Conservation (phyloP, 2,888 invertebrate species). For the Meandrusa payeni region DNA sequence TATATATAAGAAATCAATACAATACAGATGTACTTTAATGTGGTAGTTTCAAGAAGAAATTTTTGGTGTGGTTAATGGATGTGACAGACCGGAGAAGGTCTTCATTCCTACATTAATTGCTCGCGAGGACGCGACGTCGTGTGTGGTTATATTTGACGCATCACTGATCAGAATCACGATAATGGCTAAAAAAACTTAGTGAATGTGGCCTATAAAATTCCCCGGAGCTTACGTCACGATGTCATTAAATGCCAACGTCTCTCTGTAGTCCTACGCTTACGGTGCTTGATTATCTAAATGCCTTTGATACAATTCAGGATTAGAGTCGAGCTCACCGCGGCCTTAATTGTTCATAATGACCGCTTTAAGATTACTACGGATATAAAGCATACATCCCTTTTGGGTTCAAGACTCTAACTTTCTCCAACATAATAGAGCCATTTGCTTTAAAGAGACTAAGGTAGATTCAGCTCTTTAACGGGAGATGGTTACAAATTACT, state of each 20-base stretch:
- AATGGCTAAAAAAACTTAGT: conserved; percentile 58
- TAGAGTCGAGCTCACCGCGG: conserved; percentile 41
- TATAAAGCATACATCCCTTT: conserved; percentile 15
- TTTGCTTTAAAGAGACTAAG: neutral
- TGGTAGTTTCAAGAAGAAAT: conserved; percentile 2
- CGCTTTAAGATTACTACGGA: conserved; percentile 24
- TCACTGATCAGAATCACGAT: conserved; percentile 68
- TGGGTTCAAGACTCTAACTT: conserved; percentile 7
- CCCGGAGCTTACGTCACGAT: conserved; percentile 60
- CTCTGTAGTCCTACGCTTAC: conserved; percentile 42
- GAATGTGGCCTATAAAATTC: conserved; percentile 64
- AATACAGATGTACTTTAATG: no score
- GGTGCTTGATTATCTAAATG: conserved; percentile 67
- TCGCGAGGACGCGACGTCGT: conserved; percentile 61
- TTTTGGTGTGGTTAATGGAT: conserved; percentile 1
- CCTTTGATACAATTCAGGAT: conserved; percentile 56
- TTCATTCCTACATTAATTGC: conserved; percentile 55
- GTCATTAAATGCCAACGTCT: conserved; percentile 51
- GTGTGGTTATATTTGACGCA: conserved; percentile 67
- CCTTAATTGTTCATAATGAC: conserved; percentile 59
- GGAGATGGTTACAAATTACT: no score
- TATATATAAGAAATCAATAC: no score
- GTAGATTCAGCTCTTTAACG: no score
- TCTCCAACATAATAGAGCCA: neutral
- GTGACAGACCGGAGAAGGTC: conserved; percentile 14